Evolutionary conservation across 2,888 invertebrate genomes (phyloP).

Genomic region (Coleophora deauratella): DNA sequence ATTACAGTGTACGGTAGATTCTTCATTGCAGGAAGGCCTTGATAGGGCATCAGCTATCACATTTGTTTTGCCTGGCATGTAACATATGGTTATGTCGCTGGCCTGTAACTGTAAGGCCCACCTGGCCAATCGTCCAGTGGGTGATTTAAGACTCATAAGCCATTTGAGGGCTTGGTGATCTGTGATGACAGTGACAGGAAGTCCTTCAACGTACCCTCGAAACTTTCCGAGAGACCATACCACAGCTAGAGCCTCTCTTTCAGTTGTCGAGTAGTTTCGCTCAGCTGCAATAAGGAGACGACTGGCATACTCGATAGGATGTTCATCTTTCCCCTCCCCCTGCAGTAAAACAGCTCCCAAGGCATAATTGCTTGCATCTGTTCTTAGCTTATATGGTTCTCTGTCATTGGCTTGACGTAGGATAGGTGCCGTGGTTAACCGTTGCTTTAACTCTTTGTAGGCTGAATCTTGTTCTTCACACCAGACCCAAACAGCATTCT

Average conservation of each 20-base stretch:
- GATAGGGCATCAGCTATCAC: constrained; percentile 8
- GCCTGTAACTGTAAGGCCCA: constrained; percentile 40
- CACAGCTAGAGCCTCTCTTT: constrained; percentile 26
- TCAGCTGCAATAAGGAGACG: constrained; percentile 21
- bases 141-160: constrained; percentile 34
- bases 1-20: too few relatives aligned
- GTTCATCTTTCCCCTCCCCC: constrained; percentile 14
- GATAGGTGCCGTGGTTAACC: constrained; percentile 12
- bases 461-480: background rate
- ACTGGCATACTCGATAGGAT: constrained; percentile 17
- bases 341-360: constrained; percentile 13
- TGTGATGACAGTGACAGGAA: constrained; percentile 31
- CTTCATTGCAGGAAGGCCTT: constrained; percentile 1
- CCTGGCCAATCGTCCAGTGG: constrained; percentile 35
- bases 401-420: constrained; percentile 9
- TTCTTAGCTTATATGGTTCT: constrained; percentile 5
- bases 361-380: constrained; percentile 15
- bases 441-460: background rate
- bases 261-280: constrained; percentile 36
- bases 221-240: constrained; percentile 3
- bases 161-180: constrained; percentile 51
- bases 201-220: constrained; percentile 27
- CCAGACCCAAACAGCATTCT: background rate
- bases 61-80: constrained; percentile 7
- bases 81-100: background rate